phyloP scores from a whole-genome alignment of 2,113 vertebrate species.

The Aplodontia rufa region DNA sequence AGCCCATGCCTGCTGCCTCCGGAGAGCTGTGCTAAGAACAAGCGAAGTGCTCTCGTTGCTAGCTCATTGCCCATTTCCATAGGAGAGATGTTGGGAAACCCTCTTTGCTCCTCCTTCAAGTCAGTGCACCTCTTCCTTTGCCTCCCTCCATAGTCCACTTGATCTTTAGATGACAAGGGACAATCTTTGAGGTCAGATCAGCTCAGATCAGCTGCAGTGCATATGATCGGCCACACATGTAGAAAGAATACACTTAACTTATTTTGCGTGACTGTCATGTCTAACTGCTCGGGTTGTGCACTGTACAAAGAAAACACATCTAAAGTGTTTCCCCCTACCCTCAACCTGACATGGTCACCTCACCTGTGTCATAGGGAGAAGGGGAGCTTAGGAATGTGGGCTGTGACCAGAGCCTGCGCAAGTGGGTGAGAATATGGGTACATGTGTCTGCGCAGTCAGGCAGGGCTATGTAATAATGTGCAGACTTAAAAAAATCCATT shows the following conservation, averaged over 20 bases:
- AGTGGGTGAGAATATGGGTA: background rate
- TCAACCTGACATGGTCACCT: background rate
- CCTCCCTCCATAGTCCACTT: background rate
- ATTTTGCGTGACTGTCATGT: background rate
- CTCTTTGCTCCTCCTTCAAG: background rate
- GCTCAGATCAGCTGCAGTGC: background rate
- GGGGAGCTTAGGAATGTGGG: background rate
- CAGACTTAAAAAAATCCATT: no score
- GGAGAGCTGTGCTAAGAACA: background rate
- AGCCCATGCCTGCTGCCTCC: background rate
- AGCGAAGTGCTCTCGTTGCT: no score
- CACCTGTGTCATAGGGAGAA: background rate
- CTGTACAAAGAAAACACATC: background rate
- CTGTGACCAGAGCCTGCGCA: background rate
- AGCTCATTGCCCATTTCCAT: background rate
- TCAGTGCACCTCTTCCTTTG: background rate
- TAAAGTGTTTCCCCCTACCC: background rate
- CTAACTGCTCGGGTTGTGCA: background rate
- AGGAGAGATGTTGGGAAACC: background rate
- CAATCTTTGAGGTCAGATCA: background rate
- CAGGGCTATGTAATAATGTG: background rate
- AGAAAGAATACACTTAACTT: background rate
- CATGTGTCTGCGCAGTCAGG: background rate
- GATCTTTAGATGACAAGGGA: slow-evolving; percentile 28
- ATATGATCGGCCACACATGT: background rate